phyloP scores from a whole-genome alignment of 2,113 vertebrate genomes.

The Psettodes erumei region DNA sequence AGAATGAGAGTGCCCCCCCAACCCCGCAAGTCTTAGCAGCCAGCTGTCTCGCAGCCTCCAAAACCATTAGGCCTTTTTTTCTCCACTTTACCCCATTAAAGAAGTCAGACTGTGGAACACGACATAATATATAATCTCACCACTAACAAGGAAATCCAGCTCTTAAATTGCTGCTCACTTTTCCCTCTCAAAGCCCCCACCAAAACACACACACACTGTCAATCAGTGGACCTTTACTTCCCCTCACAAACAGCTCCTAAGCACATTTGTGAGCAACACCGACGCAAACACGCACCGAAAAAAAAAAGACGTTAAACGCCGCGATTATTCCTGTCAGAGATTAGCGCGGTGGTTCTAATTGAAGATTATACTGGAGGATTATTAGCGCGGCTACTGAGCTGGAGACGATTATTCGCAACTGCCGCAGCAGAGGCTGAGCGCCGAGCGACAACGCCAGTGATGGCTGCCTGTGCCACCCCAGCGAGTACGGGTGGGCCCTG shows the following conservation, averaged over 20 bases:
- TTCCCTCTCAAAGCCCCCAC: constrained; percentile 46
- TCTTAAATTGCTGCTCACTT: constrained; percentile 62
- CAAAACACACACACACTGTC: constrained; percentile 25
- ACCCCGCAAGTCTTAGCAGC: constrained; percentile 54
- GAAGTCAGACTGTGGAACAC: constrained; percentile 70
- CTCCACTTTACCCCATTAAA: constrained; percentile 69
- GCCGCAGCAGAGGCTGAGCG: constrained; percentile 53
- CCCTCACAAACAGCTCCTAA: constrained; percentile 62
- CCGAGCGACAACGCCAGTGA: constrained; percentile 45
- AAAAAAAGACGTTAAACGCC: constrained; percentile 66
- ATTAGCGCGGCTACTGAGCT: constrained; percentile 82
- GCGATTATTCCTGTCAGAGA: constrained; percentile 78
- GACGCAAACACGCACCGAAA: constrained; percentile 33
- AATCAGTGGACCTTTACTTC: constrained; percentile 66
- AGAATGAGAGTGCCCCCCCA: constrained; percentile 24
- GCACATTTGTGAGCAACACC: constrained; percentile 36
- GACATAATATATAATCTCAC: constrained; percentile 71
- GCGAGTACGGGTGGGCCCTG: constrained; percentile 20
- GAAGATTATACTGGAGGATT: constrained; percentile 85
- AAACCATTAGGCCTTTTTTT: constrained; percentile 63
- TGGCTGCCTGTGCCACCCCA: constrained; percentile 53
- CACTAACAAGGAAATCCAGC: constrained; percentile 72
- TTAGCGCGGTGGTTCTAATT: constrained; percentile 80
- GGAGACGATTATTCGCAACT: constrained; percentile 81
- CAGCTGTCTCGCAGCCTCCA: constrained; percentile 65